A percentile compares a stretch with the other conserved stretches of the same genome.
These are phyloP conservation scores for Lordiphosa andalusiaca DNA, from an alignment of 2,888 invertebrate genomes.

Conservation along the genomic window DNA sequence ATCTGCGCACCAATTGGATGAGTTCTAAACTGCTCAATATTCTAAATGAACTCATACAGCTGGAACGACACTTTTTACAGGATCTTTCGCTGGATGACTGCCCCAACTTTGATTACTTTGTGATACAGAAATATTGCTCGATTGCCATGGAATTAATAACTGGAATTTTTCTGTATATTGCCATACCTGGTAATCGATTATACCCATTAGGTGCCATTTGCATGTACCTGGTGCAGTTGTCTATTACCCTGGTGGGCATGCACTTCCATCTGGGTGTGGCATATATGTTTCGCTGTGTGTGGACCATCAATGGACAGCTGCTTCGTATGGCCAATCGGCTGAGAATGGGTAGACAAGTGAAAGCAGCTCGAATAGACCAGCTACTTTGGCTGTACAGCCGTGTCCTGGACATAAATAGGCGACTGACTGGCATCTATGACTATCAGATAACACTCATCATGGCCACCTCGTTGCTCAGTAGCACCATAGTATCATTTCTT, in stretches of 20 bases:
- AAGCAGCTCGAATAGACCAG: neutral
- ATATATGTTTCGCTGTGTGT: constrained; percentile 26
- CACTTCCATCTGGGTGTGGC: constrained; percentile 23
- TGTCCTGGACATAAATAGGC: constrained; percentile 13
- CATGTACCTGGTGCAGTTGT: constrained; percentile 4
- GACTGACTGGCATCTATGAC: constrained; percentile 21
- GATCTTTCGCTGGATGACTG: neutral
- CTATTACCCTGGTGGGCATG: constrained; percentile 1
- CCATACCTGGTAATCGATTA: neutral
- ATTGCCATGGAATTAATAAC: constrained; percentile 3
- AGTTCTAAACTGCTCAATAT: constrained; percentile 4
- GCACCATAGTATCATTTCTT: constrained; percentile 15
- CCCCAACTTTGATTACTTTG: constrained; percentile 9
- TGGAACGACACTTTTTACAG: constrained; percentile 1
- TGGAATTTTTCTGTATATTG: constrained; percentile 5
- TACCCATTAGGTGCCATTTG: neutral
- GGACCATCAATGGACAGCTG: constrained; percentile 30
- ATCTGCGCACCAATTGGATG: constrained; percentile 5
- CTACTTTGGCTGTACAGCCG: constrained; percentile 11
- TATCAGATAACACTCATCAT: constrained; percentile 17
- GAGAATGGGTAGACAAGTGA: neutral
- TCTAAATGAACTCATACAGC: constrained; percentile 17
- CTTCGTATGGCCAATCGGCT: constrained; percentile 12
- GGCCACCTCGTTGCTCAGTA: constrained; percentile 9
- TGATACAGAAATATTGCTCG: constrained; percentile 5